These are phyloP conservation scores for Ischnus inquisitorius DNA, from an alignment of 2,888 invertebrate species.

Conservation along the genomic window DNA sequence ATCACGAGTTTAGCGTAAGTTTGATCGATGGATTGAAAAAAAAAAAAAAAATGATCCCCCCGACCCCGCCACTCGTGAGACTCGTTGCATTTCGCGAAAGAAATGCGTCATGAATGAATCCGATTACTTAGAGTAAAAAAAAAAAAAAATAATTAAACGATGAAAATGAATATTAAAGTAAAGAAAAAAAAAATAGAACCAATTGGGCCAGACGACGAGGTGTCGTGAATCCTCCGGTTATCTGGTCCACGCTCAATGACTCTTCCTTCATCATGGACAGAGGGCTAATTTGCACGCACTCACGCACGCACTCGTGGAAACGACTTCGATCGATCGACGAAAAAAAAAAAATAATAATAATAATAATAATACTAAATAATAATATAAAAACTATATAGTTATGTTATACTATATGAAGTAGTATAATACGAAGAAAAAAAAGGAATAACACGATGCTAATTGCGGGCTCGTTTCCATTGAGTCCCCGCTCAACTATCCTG, in stretches of 20 bases:
- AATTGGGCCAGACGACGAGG: conserved; percentile 68
- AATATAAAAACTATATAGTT: conserved; percentile 37
- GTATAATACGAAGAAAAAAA: conserved; percentile 54
- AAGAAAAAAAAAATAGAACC: conserved; percentile 63
- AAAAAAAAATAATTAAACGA: conserved; percentile 28
- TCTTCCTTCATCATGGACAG: conserved; percentile 72
- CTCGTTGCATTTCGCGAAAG: conserved; percentile 23
- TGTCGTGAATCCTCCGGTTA: conserved; percentile 52
- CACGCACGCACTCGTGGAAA: conserved; percentile 71
- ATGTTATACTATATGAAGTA: conserved; percentile 48
- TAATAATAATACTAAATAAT: conserved; percentile 3
- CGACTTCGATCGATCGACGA: conserved; percentile 69
- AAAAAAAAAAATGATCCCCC: conserved; percentile 24
- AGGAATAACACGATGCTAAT: conserved; percentile 14
- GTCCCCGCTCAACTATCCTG: conserved; percentile 51
- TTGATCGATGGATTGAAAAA: conserved; percentile 29
- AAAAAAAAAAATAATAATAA: conserved; percentile 33
- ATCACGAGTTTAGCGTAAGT: conserved; percentile 56
- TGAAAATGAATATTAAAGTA: conserved; percentile 43
- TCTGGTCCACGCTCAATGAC: conserved; percentile 73
- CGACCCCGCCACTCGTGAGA: conserved; percentile 9
- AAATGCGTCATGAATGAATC: conserved; percentile 25
- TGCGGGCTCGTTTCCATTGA: conserved; percentile 57
- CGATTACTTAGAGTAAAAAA: conserved; percentile 39
- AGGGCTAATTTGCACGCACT: conserved; percentile 69